Base-by-base conservation (phyloP, 2,888 invertebrate genomes). In the Scaptomyza tumidula region DNA sequence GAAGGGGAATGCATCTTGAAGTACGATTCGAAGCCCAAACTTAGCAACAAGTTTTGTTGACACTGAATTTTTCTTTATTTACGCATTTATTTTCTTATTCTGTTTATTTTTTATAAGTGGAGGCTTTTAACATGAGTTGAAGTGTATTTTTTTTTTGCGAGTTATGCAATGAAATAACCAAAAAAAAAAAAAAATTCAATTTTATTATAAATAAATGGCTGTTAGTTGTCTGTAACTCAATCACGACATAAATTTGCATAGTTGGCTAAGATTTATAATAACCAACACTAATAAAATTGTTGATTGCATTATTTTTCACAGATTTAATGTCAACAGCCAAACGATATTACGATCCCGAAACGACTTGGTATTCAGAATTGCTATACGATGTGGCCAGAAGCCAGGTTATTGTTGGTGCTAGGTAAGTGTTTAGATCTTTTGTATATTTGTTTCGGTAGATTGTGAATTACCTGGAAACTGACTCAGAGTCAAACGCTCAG, bases 321-420 rank as follows among this genome's bases (percentile, higher is more conserved):
- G 96, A 96, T 93, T 92, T 95, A 80, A 92, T 96, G 92, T 94
- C 94, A 88, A 91, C 93, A 60, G 94, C 95, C 60, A 94, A 95
- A 91, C 93, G 94, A 89, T 98, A 97, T 92, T 93, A 94, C 83
- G 95, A 96, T 91, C 94, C 95, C 71, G 95, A 95, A 80, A 95
- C 96, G 78, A 94, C 94, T 71, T 95, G 95, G 78, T 98, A 95
- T 93, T 96, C 97, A 55, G 96, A 97, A 93, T 93, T 98, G 90
- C 93, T 97, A 62, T 96, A 98, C 92, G 98, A 98, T 93, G 95
- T 96, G 65, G 95, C 96, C 78, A 94, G 97, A 90, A 96, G 96
- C 92, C 97, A 98, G 93, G 94, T 98, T 86, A 94, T 98, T 88
- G 96, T 97, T 82, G 98, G 98, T 78, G 97, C 97, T 83, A 95